Evolutionary conservation across 2,113 vertebrate genomes (phyloP).

Genomic region (Corythornis cristatus): DNA sequence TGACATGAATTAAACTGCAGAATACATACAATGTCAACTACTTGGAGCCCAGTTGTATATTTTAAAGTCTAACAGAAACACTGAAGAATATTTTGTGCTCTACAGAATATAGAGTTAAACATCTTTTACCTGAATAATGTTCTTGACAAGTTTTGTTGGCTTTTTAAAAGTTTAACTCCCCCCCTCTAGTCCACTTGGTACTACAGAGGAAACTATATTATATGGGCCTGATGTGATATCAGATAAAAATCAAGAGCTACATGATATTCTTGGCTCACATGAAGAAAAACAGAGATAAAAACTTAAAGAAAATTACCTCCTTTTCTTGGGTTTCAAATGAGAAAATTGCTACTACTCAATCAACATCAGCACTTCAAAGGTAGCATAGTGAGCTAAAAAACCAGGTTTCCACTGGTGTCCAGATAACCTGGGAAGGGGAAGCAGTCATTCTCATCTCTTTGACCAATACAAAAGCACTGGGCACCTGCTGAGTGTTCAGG

Average conservation of each 20-base stretch:
- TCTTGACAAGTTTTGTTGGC: neutral
- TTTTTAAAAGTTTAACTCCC: neutral
- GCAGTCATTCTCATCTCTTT: neutral
- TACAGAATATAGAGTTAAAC: neutral
- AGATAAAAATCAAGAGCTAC: neutral
- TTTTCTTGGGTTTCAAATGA: neutral
- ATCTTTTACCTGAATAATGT: neutral
- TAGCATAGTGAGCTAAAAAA: neutral
- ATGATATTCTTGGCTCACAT: neutral
- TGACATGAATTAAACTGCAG: constrained; percentile 1
- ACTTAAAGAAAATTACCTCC: neutral
- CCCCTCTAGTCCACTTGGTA: neutral
- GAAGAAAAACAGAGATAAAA: neutral
- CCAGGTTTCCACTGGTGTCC: neutral
- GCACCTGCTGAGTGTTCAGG: neutral
- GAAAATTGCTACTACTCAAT: neutral
- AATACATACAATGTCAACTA: neutral
- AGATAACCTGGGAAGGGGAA: neutral
- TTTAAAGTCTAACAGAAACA: neutral
- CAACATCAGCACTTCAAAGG: neutral
- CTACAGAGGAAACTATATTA: neutral
- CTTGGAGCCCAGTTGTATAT: neutral
- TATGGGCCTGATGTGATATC: neutral
- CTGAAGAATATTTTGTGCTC: neutral
- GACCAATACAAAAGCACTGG: neutral